A percentile compares a stretch with the other conserved stretches of the same genome.
phyloP scores from a whole-genome alignment of 2,113 vertebrate genomes.

The Cephalophus harveyi region DNA sequence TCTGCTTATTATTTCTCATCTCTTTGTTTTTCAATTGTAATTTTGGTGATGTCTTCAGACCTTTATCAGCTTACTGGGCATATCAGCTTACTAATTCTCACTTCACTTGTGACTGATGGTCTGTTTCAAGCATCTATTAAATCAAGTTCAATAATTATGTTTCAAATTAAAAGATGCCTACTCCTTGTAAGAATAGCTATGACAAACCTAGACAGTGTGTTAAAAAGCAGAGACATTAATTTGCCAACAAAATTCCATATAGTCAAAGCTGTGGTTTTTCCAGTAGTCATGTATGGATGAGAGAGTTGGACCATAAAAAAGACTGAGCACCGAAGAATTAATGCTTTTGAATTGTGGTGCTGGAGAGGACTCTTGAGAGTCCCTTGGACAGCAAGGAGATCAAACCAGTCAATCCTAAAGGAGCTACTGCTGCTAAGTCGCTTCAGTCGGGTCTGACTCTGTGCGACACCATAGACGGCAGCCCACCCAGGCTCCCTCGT shows the following conservation, averaged over 20 bases:
- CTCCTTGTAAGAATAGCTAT: background rate
- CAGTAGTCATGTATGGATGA: background rate
- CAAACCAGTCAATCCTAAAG: background rate
- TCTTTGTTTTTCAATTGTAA: background rate
- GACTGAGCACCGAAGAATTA: background rate
- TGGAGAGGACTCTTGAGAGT: background rate
- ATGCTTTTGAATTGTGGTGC: background rate
- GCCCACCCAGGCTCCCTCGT: too few relatives aligned
- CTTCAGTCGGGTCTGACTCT: too few relatives aligned
- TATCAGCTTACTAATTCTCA: background rate
- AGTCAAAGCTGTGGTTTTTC: background rate
- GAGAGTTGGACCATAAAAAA: background rate
- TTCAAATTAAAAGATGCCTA: background rate
- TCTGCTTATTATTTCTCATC: background rate
- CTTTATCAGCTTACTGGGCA: background rate
- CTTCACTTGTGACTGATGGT: background rate
- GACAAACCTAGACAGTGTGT: background rate
- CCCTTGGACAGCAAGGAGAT: background rate
- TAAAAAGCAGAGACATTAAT: background rate
- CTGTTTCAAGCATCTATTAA: background rate
- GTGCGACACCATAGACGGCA: too few relatives aligned
- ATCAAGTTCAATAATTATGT: background rate
- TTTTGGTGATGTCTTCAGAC: background rate
- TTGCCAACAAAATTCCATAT: background rate
- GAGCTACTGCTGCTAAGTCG: background rate